Conservation (phyloP, 2,113 vertebrate genomes). For the Tychaedon coryphoeus region DNA sequence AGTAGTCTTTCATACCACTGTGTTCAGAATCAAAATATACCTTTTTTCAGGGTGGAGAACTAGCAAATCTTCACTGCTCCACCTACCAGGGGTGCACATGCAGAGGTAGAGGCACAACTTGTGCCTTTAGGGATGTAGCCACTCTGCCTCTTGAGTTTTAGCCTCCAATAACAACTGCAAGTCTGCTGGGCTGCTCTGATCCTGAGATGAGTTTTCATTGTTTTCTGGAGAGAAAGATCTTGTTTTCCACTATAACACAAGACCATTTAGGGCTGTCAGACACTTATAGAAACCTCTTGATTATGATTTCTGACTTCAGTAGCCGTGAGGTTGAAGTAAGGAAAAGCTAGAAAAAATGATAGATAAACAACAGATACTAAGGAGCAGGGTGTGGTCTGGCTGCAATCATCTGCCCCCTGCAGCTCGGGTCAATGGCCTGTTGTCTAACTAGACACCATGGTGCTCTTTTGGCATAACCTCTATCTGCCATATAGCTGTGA, state of each 20-base stretch:
- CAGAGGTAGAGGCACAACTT: neutral
- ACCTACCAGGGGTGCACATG: neutral
- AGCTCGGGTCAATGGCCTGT: neutral
- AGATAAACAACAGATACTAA: neutral
- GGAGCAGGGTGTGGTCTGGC: neutral
- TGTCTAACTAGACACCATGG: accelerated
- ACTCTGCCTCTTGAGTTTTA: neutral
- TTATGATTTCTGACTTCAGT: neutral
- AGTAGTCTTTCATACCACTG: neutral
- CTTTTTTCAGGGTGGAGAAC: neutral
- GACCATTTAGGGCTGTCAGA: neutral
- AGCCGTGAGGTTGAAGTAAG: neutral
- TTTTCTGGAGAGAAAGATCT: neutral
- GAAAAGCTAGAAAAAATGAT: neutral
- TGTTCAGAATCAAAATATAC: neutral
- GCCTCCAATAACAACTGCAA: neutral
- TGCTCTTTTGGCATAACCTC: neutral
- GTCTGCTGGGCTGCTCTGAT: neutral
- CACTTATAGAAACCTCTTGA: neutral
- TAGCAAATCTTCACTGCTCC: neutral
- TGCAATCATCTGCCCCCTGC: neutral
- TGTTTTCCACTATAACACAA: neutral
- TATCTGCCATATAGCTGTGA: neutral
- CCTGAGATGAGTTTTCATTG: neutral
- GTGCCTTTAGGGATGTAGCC: neutral